A percentile compares a stretch with the other conserved stretches of the same genome.
Conservation (phyloP, 2,113 vertebrate genomes). For the Triplophysa dalaica region DNA sequence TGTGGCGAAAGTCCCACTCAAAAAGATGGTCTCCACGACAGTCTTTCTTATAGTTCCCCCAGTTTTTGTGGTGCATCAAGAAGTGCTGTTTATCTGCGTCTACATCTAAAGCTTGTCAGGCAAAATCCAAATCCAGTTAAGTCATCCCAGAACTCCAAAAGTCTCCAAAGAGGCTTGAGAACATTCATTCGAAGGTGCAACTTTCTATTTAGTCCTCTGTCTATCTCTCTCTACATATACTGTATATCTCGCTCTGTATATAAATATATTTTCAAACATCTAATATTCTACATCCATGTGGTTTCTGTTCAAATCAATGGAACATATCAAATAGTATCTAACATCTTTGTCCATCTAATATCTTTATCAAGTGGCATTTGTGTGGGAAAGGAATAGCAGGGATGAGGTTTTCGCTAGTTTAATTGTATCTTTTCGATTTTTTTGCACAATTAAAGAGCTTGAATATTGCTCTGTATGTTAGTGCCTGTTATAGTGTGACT, state of each 20-base stretch:
- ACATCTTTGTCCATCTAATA: conserved; percentile 56
- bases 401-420: conserved; percentile 64
- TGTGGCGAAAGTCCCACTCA: neutral
- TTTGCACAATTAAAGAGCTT: conserved; percentile 50
- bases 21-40: neutral
- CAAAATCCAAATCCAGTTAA: conserved; percentile 28
- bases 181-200: conserved; percentile 43
- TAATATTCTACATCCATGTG: conserved; percentile 54
- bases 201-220: neutral
- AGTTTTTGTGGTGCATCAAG: conserved; percentile 41
- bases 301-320: conserved; percentile 57
- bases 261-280: conserved; percentile 44
- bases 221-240: neutral
- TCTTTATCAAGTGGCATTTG: conserved; percentile 70
- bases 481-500: conserved; percentile 52
- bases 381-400: conserved; percentile 67
- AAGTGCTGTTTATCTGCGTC: conserved; percentile 56
- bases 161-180: conserved; percentile 48
- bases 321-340: conserved; percentile 63
- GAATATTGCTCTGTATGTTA: conserved; percentile 51
- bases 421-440: conserved; percentile 14
- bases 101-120: conserved; percentile 18
- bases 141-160: conserved; percentile 50
- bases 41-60: conserved; percentile 33
- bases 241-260: conserved; percentile 11